Conservation (phyloP, 2,113 vertebrate genomes). For the Hemiscyllium ocellatum region DNA sequence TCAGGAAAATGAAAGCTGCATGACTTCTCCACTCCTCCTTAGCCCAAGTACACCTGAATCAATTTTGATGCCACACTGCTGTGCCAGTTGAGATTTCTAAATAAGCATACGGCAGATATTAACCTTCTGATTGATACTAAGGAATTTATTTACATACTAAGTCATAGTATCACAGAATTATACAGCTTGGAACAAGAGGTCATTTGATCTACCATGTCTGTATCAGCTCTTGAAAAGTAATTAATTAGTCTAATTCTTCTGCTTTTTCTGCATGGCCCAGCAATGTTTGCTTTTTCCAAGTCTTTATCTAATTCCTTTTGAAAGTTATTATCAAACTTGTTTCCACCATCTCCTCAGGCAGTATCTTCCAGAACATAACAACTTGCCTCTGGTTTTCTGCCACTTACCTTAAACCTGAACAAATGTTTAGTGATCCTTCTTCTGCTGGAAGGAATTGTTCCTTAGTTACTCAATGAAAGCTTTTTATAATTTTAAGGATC, state of each 20-base stretch:
- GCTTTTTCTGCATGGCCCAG: background rate
- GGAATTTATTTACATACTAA: too few relatives aligned
- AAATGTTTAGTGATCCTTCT: background rate
- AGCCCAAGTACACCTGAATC: background rate
- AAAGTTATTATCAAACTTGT: too few relatives aligned
- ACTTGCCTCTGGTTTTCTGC: too few relatives aligned
- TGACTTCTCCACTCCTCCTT: background rate
- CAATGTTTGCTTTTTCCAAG: background rate
- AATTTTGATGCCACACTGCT: background rate
- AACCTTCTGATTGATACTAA: background rate
- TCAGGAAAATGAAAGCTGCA: background rate
- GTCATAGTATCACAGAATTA: background rate
- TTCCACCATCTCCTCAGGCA: too few relatives aligned
- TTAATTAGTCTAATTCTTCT: background rate
- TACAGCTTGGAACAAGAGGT: background rate
- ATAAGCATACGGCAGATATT: background rate
- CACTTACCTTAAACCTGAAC: background rate
- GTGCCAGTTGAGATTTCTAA: background rate
- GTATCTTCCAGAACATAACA: too few relatives aligned
- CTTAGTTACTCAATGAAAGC: background rate
- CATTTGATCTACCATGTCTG: background rate
- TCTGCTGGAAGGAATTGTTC: background rate
- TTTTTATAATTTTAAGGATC: background rate
- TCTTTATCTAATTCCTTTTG: too few relatives aligned
- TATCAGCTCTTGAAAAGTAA: background rate